Percentiles rank a stretch among this genome's conserved stretches.
Evolutionary conservation across 2,888 invertebrate species (phyloP).

Genomic region (Lissocephala sabroskyi): DNA sequence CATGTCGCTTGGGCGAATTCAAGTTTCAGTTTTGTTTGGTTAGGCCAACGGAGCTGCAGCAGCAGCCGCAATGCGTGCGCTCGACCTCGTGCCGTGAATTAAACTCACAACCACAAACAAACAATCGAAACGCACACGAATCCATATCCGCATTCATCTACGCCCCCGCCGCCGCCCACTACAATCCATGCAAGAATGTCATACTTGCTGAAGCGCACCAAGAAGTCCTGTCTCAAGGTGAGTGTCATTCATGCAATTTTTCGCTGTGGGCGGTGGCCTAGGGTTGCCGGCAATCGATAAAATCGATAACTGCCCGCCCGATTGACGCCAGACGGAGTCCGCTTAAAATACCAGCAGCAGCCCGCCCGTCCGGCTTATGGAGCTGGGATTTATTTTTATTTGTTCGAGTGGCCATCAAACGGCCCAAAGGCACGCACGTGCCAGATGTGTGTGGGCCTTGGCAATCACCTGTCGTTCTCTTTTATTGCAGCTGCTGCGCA

Average conservation of each 20-base stretch:
- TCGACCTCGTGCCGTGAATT: not conserved
- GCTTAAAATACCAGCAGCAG: no score
- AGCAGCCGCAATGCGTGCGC: constrained; percentile 20
- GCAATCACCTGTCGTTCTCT: no score
- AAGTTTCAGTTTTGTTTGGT: constrained; percentile 48
- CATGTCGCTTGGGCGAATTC: constrained; percentile 19
- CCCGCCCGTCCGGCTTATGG: no score
- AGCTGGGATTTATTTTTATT: no score
- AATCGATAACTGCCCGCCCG: constrained; percentile 33
- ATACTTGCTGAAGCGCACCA: constrained; percentile 69
- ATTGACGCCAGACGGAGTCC: no score
- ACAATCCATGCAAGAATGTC: constrained; percentile 48
- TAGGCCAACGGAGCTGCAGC: constrained; percentile 51
- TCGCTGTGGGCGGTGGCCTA: not conserved
- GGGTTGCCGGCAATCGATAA: constrained; percentile 35
- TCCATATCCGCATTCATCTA: no score
- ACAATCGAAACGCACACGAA: not conserved
- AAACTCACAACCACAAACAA: constrained; percentile 5
- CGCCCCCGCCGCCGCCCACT: no score
- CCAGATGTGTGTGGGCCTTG: no score
- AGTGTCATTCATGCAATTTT: constrained; percentile 27
- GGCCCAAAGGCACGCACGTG: no score
- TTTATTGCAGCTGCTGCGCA: constrained; percentile 67
- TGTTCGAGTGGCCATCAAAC: no score
- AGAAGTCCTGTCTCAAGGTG: constrained; percentile 71